These are phyloP conservation scores for Ommatoiulus sabulosus DNA, from an alignment of 2,888 invertebrate genomes.

Conservation along the genomic window DNA sequence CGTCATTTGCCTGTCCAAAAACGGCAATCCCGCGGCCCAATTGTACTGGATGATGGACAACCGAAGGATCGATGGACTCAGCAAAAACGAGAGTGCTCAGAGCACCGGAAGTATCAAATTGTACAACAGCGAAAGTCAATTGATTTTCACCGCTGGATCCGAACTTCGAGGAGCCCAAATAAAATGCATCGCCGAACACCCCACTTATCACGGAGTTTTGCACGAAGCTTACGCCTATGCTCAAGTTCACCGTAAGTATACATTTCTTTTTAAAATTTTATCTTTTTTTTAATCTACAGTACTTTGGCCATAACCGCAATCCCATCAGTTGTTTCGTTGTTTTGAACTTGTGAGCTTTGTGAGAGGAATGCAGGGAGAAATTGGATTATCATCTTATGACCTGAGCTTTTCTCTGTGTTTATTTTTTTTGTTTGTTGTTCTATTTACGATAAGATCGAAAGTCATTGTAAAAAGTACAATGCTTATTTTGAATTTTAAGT, in stretches of 20 bases:
- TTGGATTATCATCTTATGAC: conserved; percentile 13
- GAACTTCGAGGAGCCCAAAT: conserved; percentile 54
- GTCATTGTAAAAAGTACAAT: conserved; percentile 34
- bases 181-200: conserved; percentile 58
- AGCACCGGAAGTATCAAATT: neutral
- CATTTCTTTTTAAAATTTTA: neutral
- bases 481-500: neutral
- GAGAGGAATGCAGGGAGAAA: neutral
- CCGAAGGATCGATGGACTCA: conserved; percentile 23
- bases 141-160: conserved; percentile 4
- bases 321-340: conserved; percentile 15
- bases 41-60: conserved; percentile 58
- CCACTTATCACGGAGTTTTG: conserved; percentile 49
- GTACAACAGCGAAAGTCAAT: conserved; percentile 54
- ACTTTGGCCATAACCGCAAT: too few species aligned
- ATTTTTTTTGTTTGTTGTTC: neutral
- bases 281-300: neutral
- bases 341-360: neutral
- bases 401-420: neutral
- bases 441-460: neutral
- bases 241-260: conserved; percentile 57
- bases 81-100: conserved; percentile 4
- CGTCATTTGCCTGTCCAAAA: conserved; percentile 54
- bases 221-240: conserved; percentile 57
- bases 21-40: conserved; percentile 56